Conservation (phyloP, 2,888 invertebrate species). For the Athalia circularis region DNA sequence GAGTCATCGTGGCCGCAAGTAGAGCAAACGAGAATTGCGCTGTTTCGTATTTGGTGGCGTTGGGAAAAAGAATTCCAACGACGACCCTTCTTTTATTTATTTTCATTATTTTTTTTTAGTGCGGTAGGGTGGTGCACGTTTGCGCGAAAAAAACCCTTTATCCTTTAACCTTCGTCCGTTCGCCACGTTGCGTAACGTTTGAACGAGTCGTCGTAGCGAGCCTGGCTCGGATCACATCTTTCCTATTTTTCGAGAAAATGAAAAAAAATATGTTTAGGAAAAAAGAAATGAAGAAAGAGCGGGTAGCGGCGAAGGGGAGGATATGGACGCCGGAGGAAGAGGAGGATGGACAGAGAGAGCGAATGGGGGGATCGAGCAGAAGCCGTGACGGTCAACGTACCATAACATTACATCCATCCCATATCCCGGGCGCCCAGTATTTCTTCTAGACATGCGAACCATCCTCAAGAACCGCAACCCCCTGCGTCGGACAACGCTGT, state of each 20-base stretch:
- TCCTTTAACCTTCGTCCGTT: background rate
- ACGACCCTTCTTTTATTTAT: background rate
- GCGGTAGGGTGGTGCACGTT: slow-evolving; percentile 5
- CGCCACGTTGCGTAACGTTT: slow-evolving; percentile 24
- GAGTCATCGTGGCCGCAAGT: slow-evolving; percentile 1
- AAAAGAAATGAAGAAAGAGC: slow-evolving; percentile 41
- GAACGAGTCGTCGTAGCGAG: slow-evolving; percentile 31
- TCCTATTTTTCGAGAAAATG: slow-evolving; percentile 24
- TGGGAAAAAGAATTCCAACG: slow-evolving; percentile 7
- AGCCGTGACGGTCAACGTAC: slow-evolving; percentile 71
- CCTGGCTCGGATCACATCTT: slow-evolving; percentile 23
- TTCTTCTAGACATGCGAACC: slow-evolving; percentile 66
- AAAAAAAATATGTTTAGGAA: background rate
- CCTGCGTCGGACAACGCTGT: slow-evolving; percentile 24
- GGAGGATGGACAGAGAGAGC: slow-evolving; percentile 46
- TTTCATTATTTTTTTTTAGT: background rate
- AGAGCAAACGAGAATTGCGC: slow-evolving; percentile 27
- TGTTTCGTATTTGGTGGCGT: background rate
- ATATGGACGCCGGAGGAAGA: slow-evolving; percentile 37
- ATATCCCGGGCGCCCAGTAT: slow-evolving; percentile 62
- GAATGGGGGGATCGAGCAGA: slow-evolving; percentile 40
- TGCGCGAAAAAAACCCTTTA: background rate
- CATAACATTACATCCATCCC: slow-evolving; percentile 72
- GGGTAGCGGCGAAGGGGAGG: slow-evolving; percentile 30
- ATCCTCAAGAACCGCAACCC: slow-evolving; percentile 49